Evolutionary conservation across 2,113 vertebrate species (phyloP).

Genomic region (Axis porcinus): DNA sequence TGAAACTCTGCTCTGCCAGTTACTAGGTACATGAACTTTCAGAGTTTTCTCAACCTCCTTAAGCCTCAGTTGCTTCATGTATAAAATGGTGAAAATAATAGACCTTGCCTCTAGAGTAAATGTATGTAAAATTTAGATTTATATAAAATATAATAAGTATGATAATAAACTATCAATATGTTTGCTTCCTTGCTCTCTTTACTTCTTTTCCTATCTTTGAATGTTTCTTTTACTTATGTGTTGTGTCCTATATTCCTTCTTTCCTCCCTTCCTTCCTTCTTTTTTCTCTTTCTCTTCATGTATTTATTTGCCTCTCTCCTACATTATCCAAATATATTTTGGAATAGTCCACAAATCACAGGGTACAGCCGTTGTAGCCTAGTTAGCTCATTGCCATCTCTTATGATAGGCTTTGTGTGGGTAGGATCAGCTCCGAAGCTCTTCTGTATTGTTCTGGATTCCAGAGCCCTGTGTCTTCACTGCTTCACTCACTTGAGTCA

Average conservation of each 20-base stretch:
- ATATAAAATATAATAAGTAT: background rate
- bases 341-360: background rate
- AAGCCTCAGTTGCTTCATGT: background rate
- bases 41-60: background rate
- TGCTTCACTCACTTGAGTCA: background rate
- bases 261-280: background rate
- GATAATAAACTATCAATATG: background rate
- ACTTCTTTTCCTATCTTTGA: background rate
- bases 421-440: background rate
- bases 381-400: background rate
- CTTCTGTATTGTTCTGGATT: background rate
- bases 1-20: background rate
- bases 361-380: background rate
- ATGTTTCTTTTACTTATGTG: background rate
- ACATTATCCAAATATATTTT: background rate
- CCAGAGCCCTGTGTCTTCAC: background rate
- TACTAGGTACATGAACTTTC: background rate
- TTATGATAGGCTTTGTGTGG: background rate
- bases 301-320: background rate
- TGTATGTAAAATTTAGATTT: background rate
- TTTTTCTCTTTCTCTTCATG: background rate
- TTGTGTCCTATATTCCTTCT: background rate
- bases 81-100: background rate
- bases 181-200: background rate
- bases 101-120: background rate